These are phyloP conservation scores for Lepus townsendii DNA, from an alignment of 2,797 vertebrate species.

Conservation along the genomic window DNA sequence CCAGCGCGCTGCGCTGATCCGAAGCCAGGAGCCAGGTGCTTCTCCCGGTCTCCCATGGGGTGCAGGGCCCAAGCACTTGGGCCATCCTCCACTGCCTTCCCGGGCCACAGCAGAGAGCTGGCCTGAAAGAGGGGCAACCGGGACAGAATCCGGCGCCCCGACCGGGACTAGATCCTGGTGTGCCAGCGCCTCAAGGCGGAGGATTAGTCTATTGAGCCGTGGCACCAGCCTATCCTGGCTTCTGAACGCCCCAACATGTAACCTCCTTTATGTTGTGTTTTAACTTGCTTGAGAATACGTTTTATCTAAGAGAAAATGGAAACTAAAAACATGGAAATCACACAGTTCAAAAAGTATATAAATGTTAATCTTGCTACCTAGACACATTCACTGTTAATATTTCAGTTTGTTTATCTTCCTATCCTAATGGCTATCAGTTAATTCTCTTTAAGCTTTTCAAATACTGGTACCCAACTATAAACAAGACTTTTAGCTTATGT, in stretches of 20 bases:
- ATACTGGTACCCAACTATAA: neutral
- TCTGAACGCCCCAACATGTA: neutral
- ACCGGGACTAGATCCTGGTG: too few species aligned
- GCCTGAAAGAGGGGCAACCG: too few species aligned
- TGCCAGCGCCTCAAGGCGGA: too few species aligned
- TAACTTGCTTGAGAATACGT: neutral
- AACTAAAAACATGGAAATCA: neutral
- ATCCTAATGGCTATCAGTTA: neutral
- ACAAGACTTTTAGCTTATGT: constrained; percentile 5
- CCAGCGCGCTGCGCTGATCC: too few species aligned
- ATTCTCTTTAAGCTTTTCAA: neutral
- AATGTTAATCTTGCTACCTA: neutral
- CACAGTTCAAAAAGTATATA: constrained; percentile 5
- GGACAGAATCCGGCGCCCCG: too few species aligned
- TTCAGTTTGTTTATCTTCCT: neutral
- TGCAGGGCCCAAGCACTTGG: too few species aligned
- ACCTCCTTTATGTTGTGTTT: neutral
- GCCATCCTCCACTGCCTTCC: too few species aligned
- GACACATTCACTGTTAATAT: neutral
- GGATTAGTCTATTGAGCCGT: too few species aligned
- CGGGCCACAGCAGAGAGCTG: too few species aligned
- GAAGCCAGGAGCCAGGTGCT: too few species aligned
- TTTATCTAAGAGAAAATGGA: constrained; percentile 30
- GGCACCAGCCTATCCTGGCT: neutral
- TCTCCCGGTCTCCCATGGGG: too few species aligned